phyloP scores from a whole-genome alignment of 2,113 vertebrate genomes.

The Glaucidium brasilianum region DNA sequence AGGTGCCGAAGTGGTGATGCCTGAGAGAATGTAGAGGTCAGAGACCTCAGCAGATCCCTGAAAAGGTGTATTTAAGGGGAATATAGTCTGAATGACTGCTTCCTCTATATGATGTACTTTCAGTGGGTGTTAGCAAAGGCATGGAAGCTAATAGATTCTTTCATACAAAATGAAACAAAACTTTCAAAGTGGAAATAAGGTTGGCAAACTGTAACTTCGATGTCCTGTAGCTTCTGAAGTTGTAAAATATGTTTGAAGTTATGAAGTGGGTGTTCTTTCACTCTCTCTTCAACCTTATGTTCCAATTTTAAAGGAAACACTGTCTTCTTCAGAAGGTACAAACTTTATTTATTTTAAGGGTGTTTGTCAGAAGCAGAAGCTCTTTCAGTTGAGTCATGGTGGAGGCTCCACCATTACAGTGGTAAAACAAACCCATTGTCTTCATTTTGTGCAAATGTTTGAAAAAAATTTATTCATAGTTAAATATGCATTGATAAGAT shows the following conservation, averaged over 20 bases:
- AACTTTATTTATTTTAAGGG: background rate
- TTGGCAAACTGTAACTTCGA: background rate
- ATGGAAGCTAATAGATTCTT: background rate
- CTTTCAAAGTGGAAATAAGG: background rate
- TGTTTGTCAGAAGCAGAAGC: background rate
- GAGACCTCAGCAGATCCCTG: background rate
- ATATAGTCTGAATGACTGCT: background rate
- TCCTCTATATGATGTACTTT: fast-evolving
- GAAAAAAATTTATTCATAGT: background rate
- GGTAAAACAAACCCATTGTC: background rate
- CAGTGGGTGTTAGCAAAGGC: background rate
- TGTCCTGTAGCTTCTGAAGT: background rate
- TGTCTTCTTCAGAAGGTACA: background rate
- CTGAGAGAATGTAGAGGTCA: background rate
- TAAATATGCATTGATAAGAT: background rate
- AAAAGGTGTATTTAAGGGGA: background rate
- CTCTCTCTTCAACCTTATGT: background rate
- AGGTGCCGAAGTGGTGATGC: background rate
- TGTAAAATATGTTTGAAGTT: background rate
- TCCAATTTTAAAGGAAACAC: background rate
- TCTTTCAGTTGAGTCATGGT: background rate
- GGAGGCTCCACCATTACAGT: background rate
- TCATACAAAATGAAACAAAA: background rate
- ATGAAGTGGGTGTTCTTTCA: background rate
- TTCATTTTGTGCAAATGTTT: background rate